Evolutionary conservation across 2,113 vertebrate species (phyloP), one percentile per base, ranked within the genome.

Genomic region (Callaeas wilsoni): DNA sequence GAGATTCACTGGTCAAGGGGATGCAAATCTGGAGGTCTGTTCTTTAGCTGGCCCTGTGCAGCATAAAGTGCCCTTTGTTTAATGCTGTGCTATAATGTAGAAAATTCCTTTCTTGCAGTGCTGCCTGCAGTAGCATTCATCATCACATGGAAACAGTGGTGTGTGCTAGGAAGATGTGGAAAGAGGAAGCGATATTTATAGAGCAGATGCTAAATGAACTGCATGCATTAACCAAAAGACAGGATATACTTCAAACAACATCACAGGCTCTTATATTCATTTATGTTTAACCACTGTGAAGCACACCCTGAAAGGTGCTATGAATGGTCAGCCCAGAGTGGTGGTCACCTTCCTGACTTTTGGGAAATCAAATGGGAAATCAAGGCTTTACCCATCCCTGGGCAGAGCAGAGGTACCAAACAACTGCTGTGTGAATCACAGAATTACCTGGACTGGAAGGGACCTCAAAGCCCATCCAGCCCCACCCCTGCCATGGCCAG

Each of bases 141-240:
- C 35, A 21, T 57, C 57, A 13, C 46, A 42, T 73, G 87, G 81
- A 91, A 95, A 91, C 32, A 50, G 26, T 50, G 89, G 64, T 60
- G 35, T 57, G 56, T 64, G 42, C 62, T 73, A 15, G 50, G 50
- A 49, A 65, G 26, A 60, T 76, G 53, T 82, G 74, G 89, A 95
- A 96, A 95, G 57, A 93, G 91, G 91, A 93, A 95, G 49, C 0
- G 2, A 26, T 89, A 92, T 90, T 95, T 94, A 75, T 78, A 90
- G 64, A 89, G 50, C 50, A 92, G 68, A 77, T 59, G 60, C 11
- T 88, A 55, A 63, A 73, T 85, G 62, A 87, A 64, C 65, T 85
- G 44, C 74, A n/a, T 37, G 29, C 32, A 39, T 65, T 89, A 79
- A 64, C 29, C 85, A 73, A 68, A 84, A 89, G 47, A 25, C 39